A percentile compares a stretch with the other conserved stretches of the same genome.
Conservation (phyloP, 2,797 vertebrate genomes). For the Gallirallus australis region DNA sequence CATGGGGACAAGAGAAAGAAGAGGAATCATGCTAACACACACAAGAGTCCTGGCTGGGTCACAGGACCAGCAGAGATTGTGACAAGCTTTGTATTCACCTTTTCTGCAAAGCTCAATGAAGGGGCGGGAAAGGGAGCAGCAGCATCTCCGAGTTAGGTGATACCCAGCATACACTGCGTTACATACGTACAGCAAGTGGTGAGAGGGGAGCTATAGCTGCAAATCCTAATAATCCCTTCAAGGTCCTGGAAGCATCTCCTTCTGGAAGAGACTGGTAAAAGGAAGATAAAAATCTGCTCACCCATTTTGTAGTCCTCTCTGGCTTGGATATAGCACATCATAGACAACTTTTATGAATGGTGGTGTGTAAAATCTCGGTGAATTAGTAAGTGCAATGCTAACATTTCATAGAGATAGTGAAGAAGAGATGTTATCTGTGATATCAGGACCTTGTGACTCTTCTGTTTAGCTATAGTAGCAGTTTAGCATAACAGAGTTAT, state of each 20-base stretch:
- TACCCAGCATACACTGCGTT: not conserved
- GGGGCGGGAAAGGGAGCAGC: not conserved
- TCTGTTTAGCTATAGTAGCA: slow-evolving; percentile 59
- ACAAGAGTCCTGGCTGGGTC: not conserved
- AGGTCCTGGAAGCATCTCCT: not conserved
- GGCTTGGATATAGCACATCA: not conserved
- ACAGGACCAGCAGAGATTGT: not conserved
- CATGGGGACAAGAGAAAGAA: not conserved
- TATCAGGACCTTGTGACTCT: slow-evolving; percentile 47
- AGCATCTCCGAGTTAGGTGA: not conserved
- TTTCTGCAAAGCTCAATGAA: not conserved
- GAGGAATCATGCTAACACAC: not conserved
- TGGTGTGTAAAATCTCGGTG: not conserved
- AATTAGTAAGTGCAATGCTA: slow-evolving; percentile 25
- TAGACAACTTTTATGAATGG: slow-evolving; percentile 48
- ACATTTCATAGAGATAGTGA: not conserved
- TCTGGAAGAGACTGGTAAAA: not conserved
- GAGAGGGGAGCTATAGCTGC: not conserved
- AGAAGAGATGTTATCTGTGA: not conserved
- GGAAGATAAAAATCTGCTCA: not conserved
- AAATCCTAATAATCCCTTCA: not conserved
- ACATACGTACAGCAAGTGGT: not conserved
- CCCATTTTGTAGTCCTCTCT: not conserved
- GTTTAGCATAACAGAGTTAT: slow-evolving; percentile 13
- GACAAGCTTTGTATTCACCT: not conserved